Conservation (phyloP, 2,888 invertebrate species). For the Tholera decimalis region DNA sequence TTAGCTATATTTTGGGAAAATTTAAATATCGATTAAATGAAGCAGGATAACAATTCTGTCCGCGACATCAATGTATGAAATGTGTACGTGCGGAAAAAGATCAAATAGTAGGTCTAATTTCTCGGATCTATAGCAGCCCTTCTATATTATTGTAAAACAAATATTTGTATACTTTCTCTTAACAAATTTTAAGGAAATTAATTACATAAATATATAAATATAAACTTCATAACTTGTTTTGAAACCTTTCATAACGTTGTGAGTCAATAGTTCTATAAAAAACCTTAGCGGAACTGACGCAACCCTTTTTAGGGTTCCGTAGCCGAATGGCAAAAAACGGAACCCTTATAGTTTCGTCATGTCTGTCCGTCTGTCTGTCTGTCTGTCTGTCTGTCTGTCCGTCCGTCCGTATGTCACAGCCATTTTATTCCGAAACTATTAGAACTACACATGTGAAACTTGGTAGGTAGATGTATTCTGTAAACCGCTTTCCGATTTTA, state of each 20-base stretch:
- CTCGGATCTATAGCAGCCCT: neutral
- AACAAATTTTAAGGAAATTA: neutral
- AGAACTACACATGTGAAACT: too few relatives aligned
- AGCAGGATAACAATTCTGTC: neutral
- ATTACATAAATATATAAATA: neutral
- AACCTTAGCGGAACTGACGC: conserved; percentile 1
- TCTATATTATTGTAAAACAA: conserved; percentile 14
- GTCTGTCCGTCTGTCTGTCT: too few relatives aligned
- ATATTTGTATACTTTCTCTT: conserved; percentile 10
- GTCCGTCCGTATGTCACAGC: too few relatives aligned
- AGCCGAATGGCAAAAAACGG: too few relatives aligned
- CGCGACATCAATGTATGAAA: neutral
- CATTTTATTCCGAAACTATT: too few relatives aligned
- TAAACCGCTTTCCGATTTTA: too few relatives aligned
- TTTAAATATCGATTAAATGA: neutral
- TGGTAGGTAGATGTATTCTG: too few relatives aligned
- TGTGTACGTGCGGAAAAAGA: neutral
- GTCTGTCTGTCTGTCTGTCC: too few relatives aligned
- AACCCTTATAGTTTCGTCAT: too few relatives aligned
- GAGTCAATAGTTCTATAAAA: conserved; percentile 21
- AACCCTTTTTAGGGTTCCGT: too few relatives aligned
- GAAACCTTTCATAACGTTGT: conserved; percentile 18
- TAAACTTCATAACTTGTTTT: neutral
- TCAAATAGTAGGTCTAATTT: neutral
- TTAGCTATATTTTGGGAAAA: conserved; percentile 2